Conservation (phyloP, 2,888 invertebrate species). For the Unio delphinus region DNA sequence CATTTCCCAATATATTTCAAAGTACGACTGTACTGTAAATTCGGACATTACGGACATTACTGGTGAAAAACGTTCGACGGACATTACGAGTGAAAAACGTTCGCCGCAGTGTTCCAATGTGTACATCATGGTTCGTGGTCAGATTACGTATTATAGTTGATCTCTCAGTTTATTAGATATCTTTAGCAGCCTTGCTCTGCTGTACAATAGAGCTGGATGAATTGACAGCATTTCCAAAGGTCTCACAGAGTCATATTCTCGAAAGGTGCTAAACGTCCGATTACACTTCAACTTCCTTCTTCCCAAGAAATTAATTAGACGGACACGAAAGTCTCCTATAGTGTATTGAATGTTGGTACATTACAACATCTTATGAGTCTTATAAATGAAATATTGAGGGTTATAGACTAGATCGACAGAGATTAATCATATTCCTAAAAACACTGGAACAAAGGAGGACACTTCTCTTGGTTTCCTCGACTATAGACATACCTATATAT, state of each 20-base stretch:
- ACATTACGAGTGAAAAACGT: not conserved
- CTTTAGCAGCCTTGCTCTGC: not conserved
- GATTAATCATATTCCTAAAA: too few relatives aligned
- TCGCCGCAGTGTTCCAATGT: not conserved
- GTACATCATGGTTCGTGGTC: not conserved
- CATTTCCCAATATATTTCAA: not conserved
- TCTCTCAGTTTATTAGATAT: not conserved
- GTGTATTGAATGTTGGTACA: too few relatives aligned
- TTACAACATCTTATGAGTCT: too few relatives aligned
- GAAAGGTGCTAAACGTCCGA: not conserved
- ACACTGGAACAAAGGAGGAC: too few relatives aligned
- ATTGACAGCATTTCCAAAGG: not conserved
- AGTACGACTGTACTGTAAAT: not conserved
- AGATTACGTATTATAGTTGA: not conserved
- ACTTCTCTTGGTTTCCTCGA: too few relatives aligned
- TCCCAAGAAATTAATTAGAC: too few relatives aligned
- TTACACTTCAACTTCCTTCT: too few relatives aligned
- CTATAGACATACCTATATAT: too few relatives aligned
- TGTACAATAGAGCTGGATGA: not conserved
- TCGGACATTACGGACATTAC: not conserved
- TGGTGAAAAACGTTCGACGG: not conserved
- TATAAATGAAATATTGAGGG: too few relatives aligned
- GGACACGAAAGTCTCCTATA: too few relatives aligned
- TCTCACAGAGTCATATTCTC: not conserved
- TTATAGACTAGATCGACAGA: too few relatives aligned